Evolutionary conservation across 2,113 vertebrate genomes (phyloP), one percentile per base, ranked within the genome.

Genomic region (Takifugu bimaculatus): DNA sequence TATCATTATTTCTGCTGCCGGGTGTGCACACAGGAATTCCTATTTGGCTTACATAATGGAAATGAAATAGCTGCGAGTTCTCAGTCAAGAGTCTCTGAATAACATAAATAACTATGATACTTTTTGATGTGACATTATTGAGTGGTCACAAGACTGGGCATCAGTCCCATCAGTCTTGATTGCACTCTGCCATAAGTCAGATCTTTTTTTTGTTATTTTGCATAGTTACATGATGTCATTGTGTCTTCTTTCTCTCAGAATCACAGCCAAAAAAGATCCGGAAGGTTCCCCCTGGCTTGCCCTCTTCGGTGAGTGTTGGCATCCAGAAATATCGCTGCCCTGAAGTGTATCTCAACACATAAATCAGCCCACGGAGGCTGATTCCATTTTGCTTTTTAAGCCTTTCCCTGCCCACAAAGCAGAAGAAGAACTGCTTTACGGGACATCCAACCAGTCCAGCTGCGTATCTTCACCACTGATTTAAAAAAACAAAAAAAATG

Each of bases 221-320:
- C 26, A 29, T 55, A 44, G 54, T 50, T 50, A 50, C 4, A 11
- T 28, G 29, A 51, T 51, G 53, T 28, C 52, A 7, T 5, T 68
- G 44, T 58, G 35, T 75, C 42, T 54, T 47, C 51, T 54, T 78
- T 2, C n/a, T 15, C 54, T 6, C 83, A 98, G 96, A 97, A 63
- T 56, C 92, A 0, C 95, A 95, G 69, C 93, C 96, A 60, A 99
- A 98, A 86, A 99, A 98, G 90, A 95, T 97, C 83, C 91, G 96
- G 78, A 99, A 99, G 88, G 92, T 97, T 72, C 96, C 96, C 15
- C 94, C 93, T 13, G 96, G 96, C 80, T 92, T 99, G 64, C 97
- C 97, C 3, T 95, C 97, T 61, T 97, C 95, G 59, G 96, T 99
- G 83, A 95, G 90, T 88, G 60, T 29, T 48, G 56, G 43, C 65